These are phyloP conservation scores for Notodonta ziczac DNA, from an alignment of 2,888 invertebrate species.

Conservation along the genomic window DNA sequence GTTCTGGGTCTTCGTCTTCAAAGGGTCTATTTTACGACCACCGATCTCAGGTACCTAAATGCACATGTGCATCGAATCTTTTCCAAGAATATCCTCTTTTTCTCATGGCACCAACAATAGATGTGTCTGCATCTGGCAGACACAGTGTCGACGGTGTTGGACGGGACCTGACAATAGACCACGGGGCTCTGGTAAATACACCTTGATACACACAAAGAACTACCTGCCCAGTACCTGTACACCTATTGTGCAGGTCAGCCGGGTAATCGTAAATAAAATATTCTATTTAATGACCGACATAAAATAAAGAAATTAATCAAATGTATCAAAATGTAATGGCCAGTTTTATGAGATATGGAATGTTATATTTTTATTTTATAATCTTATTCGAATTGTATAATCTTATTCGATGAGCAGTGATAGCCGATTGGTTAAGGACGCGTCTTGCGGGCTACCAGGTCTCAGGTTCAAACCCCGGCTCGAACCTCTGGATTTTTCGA, in stretches of 20 bases:
- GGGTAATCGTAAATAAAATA: constrained; percentile 35
- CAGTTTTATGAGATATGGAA: constrained; percentile 16
- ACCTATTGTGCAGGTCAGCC: constrained; percentile 29
- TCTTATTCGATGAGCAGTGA: no score
- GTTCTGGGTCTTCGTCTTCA: constrained; percentile 33
- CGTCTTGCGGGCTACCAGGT: no score
- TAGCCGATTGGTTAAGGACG: no score
- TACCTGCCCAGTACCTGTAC: constrained; percentile 61
- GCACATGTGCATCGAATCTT: constrained; percentile 65
- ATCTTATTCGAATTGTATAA: no score
- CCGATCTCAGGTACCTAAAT: constrained; percentile 54
- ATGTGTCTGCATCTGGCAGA: constrained; percentile 69
- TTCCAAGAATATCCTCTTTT: constrained; percentile 62
- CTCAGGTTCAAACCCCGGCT: no score
- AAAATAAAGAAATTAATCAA: constrained; percentile 24
- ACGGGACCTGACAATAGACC: constrained; percentile 50
- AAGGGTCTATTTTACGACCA: constrained; percentile 45
- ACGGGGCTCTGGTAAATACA: constrained; percentile 33
- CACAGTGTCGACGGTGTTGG: constrained; percentile 63
- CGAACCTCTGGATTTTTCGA: no score
- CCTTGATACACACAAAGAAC: constrained; percentile 41
- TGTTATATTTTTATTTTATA: no score
- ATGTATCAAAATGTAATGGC: constrained; percentile 2
- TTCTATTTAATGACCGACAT: constrained; percentile 26
- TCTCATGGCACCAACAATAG: constrained; percentile 56